phyloP scores from a whole-genome alignment of 2,888 invertebrate genomes.

The Heteromurus nitidus region DNA sequence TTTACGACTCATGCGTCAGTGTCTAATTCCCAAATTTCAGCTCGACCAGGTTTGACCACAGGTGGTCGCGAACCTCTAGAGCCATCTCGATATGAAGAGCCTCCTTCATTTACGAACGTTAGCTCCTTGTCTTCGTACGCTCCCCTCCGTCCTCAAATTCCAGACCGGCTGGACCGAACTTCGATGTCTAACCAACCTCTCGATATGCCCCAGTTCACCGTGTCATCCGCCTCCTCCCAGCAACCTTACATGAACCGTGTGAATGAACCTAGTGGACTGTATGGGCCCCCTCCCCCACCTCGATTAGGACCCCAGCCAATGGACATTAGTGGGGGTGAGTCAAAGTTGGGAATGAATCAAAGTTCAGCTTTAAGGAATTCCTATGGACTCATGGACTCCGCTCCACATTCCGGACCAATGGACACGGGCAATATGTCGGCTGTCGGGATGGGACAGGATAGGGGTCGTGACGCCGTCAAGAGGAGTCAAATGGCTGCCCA shows the following conservation, averaged over 20 bases:
- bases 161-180: constrained; percentile 74
- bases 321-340: constrained; percentile 67
- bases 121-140: constrained; percentile 55
- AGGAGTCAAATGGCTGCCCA: constrained; percentile 65
- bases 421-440: constrained; percentile 62
- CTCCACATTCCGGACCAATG: constrained; percentile 72
- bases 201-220: constrained; percentile 66
- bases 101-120: constrained; percentile 31
- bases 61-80: constrained; percentile 63
- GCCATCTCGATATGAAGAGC: constrained; percentile 68
- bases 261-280: constrained; percentile 66
- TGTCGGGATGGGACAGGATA: constrained; percentile 60
- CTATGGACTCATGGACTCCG: constrained; percentile 65
- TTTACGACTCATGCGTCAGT: constrained; percentile 75
- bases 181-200: constrained; percentile 65
- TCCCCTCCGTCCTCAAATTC: constrained; percentile 72
- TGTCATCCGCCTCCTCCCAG: constrained; percentile 62
- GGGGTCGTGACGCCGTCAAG: constrained; percentile 71
- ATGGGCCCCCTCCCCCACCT: constrained; percentile 54
- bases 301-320: constrained; percentile 64
- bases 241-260: constrained; percentile 70
- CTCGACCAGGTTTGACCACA: constrained; percentile 54
- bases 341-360: constrained; percentile 56
- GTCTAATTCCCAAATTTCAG: constrained; percentile 63
- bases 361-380: constrained; percentile 68